Base-by-base conservation (phyloP, 1,140 invertebrate species). In the Dendrolimus kikuchii region DNA sequence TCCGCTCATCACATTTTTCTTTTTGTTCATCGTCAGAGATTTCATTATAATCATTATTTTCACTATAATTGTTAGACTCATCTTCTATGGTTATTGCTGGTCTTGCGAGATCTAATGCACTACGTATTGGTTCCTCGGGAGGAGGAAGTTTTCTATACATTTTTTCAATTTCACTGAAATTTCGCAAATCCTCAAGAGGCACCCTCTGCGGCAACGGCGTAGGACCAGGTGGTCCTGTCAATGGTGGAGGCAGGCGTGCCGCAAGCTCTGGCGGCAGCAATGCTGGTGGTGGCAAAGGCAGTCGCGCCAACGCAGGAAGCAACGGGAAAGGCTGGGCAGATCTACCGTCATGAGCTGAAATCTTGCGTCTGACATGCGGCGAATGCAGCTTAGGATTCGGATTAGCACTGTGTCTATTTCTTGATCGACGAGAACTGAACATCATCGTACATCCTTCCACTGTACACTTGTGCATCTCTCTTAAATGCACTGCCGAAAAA, bases 341-440 rank as follows among this genome's bases (percentile, higher is more conserved):
- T 38, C 96, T 90, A 1, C 96, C 96, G 74, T 98, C 96, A 70
- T 98, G 95, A 4, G 96, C 95, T 47, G 95, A 96, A 58, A 98
- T 96, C 88, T 97, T 97, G 62, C 96, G 89, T 40, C 96, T 89
- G 39, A 96, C 88, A 78, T 99, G 96, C 5, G 97, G 96, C 36
- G 95, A 98, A 81, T 99, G 98, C 5, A 99, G 87, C 85, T 99
- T 99, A 0, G 98, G 98, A 88, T 99, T 99, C 0, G 97, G 98
- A 84, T 99, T 99, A 23, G 98, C 97, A 79, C 95, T 97, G 81
- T 95, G 94, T 5, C 91, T 81, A 73, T 95, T 94, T 6, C 94
- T 87, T 53, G 92, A 93, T 45, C 93, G 91, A 36, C 92, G 78
- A 41, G 93, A 94, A 59, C 92, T 92, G 78, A 95, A 95, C 64